These are phyloP conservation scores for Sporophila hypoxantha DNA, from an alignment of 2,113 vertebrate genomes.

Conservation along the genomic window DNA sequence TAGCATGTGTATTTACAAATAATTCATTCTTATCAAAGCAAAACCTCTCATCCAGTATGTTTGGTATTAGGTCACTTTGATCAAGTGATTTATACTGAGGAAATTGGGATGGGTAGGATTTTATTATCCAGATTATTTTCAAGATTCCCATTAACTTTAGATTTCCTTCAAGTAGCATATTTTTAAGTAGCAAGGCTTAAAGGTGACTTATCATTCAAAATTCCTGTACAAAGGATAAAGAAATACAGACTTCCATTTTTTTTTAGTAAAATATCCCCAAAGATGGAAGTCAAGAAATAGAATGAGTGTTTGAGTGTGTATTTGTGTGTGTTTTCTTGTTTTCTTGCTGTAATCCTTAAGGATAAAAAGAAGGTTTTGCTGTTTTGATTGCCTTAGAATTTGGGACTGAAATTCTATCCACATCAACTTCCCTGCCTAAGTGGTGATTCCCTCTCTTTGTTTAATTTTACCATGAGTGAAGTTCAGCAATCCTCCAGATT, in stretches of 20 bases:
- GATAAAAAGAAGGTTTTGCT: neutral
- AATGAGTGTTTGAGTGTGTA: neutral
- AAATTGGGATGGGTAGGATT: neutral
- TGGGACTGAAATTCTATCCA: neutral
- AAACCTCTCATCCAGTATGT: neutral
- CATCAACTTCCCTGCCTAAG: neutral
- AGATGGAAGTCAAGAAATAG: neutral
- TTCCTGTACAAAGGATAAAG: neutral
- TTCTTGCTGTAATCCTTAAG: neutral
- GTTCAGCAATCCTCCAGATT: neutral
- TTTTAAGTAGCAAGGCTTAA: neutral
- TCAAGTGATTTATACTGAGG: neutral
- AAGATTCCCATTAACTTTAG: neutral
- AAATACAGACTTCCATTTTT: neutral
- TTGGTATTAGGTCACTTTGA: neutral
- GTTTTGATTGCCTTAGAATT: neutral
- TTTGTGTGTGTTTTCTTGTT: neutral
- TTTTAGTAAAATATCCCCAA: neutral
- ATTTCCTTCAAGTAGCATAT: neutral
- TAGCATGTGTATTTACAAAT: neutral
- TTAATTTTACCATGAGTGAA: neutral
- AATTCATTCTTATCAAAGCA: neutral
- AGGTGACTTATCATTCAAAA: neutral
- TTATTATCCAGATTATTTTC: neutral
- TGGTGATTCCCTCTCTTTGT: neutral